A percentile compares a stretch with the other conserved stretches of the same genome.
Evolutionary conservation across 1,140 invertebrate species (phyloP).

Genomic region (Cydia pomonella): DNA sequence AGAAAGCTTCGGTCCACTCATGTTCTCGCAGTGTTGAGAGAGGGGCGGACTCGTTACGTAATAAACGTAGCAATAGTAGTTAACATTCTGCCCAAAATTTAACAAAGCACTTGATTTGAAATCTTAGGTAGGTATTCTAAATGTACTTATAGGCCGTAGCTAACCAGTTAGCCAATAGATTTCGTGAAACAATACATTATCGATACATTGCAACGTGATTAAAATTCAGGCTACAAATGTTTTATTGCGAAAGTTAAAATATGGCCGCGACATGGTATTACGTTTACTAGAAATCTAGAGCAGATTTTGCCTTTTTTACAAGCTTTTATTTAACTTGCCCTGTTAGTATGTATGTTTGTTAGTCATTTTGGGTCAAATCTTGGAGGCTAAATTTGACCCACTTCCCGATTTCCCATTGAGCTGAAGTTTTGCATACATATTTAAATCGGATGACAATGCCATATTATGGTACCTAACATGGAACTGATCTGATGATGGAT

Average conservation of each 20-base stretch:
- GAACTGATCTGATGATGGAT: too few relatives aligned
- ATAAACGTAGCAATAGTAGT: not conserved
- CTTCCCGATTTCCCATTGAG: too few relatives aligned
- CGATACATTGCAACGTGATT: constrained; percentile 5
- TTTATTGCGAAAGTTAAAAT: constrained; percentile 20
- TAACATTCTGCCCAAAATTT: not conserved
- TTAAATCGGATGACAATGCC: too few relatives aligned
- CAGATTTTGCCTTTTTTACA: not conserved
- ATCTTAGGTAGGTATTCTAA: not conserved
- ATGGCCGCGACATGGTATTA: constrained; percentile 10
- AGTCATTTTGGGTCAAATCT: too few relatives aligned
- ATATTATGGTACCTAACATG: too few relatives aligned
- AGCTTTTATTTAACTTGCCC: too few relatives aligned
- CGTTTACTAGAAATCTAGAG: not conserved
- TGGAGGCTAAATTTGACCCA: too few relatives aligned
- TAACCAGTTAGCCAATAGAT: not conserved
- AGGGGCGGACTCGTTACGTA: too few relatives aligned
- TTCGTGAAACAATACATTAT: constrained; percentile 7
- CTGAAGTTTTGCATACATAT: too few relatives aligned
- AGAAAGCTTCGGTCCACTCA: not conserved
- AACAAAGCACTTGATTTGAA: not conserved
- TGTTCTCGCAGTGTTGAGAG: too few relatives aligned
- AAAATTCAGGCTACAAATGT: constrained; percentile 8
- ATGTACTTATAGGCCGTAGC: not conserved
- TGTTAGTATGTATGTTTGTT: too few relatives aligned